phyloP scores from a whole-genome alignment of 2,888 invertebrate species.

The Dryomyza anilis region DNA sequence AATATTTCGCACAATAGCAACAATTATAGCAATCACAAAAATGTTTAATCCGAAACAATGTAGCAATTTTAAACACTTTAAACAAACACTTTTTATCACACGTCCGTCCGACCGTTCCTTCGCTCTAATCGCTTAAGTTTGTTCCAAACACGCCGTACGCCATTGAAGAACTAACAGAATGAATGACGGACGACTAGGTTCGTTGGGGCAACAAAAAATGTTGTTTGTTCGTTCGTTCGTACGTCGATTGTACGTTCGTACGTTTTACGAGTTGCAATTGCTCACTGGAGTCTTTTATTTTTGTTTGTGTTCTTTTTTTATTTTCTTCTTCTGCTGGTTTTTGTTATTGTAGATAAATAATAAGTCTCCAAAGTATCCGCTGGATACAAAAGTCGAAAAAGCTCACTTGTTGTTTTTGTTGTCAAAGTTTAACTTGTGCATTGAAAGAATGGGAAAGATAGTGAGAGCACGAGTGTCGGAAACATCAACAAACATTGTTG shows the following conservation, averaged over 20 bases:
- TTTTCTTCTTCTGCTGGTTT: background rate
- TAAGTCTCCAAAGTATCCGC: too few relatives aligned
- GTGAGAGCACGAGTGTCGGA: too few relatives aligned
- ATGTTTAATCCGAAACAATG: background rate
- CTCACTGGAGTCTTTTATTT: background rate
- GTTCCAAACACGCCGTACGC: conserved; percentile 50
- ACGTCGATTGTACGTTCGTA: background rate
- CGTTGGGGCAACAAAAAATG: conserved; percentile 15
- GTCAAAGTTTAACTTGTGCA: background rate
- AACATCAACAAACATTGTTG: too few relatives aligned
- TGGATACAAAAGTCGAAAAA: too few relatives aligned
- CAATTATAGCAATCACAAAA: conserved; percentile 19
- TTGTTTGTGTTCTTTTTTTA: background rate
- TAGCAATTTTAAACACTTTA: background rate
- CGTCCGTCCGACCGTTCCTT: too few relatives aligned
- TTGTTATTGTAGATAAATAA: too few relatives aligned
- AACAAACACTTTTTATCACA: conserved; percentile 2
- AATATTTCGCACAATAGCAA: conserved; percentile 13
- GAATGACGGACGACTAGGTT: too few relatives aligned
- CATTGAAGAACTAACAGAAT: conserved; percentile 46
- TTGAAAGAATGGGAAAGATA: too few relatives aligned
- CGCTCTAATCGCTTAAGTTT: conserved; percentile 42
- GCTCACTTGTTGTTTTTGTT: background rate
- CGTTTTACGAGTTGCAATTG: background rate
- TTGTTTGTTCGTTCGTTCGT: conserved; percentile 8